These are phyloP conservation scores for Reticulitermes speratus DNA, from an alignment of 1,140 invertebrate species.

Conservation along the genomic window DNA sequence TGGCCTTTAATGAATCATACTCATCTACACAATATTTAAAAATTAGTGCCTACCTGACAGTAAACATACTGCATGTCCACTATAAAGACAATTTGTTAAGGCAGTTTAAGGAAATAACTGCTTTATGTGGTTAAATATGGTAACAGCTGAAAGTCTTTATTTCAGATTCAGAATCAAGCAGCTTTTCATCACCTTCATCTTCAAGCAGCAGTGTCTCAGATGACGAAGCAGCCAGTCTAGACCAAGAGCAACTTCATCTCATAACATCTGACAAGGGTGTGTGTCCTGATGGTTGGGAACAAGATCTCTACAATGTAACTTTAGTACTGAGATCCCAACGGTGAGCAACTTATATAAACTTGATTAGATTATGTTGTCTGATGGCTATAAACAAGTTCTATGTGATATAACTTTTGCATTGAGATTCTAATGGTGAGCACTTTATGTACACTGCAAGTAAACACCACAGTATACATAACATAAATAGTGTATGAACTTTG, in stretches of 20 bases:
- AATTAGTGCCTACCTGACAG: too few relatives aligned
- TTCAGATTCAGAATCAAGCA: background rate
- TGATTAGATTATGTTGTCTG: background rate
- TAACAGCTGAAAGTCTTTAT: background rate
- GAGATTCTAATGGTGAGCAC: too few relatives aligned
- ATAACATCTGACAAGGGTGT: slow-evolving; percentile 69
- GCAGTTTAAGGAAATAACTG: too few relatives aligned
- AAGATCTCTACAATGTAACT: slow-evolving; percentile 63
- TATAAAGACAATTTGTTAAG: too few relatives aligned
- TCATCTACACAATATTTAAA: too few relatives aligned
- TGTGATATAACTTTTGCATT: too few relatives aligned
- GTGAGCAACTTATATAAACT: background rate
- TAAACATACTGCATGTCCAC: too few relatives aligned
- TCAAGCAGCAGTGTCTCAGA: background rate
- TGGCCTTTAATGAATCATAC: too few relatives aligned
- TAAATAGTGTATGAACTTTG: slow-evolving; percentile 26
- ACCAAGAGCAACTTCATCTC: slow-evolving; percentile 60
- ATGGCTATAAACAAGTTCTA: too few relatives aligned
- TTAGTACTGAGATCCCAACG: slow-evolving; percentile 44
- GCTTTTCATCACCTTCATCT: background rate
- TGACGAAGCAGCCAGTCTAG: slow-evolving; percentile 57
- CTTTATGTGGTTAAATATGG: too few relatives aligned
- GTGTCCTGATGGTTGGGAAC: slow-evolving; percentile 73
- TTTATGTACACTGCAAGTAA: too few relatives aligned
- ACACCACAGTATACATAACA: background rate